Evolutionary conservation across 64 coral and sea anemone genomes (phyloP), one percentile per base, ranked within the genome.

Genomic region (Montipora efflorescens): DNA sequence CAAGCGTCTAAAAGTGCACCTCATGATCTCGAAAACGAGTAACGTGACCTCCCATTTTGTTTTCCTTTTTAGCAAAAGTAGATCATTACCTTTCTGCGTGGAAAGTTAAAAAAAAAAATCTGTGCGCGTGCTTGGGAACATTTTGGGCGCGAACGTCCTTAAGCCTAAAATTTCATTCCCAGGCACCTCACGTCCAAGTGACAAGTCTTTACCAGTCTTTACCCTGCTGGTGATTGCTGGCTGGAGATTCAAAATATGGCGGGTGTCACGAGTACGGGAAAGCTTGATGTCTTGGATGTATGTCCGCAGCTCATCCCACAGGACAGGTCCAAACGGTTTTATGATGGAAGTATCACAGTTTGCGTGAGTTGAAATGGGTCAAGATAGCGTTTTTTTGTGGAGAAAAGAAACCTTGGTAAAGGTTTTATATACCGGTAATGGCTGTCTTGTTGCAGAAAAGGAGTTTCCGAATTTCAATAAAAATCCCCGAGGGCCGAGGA

Each of bases 301-400:
- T 94, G 88, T 92, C 97, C 97, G 11, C 83, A 79, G 21, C 82
- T 98, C 13, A 19, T 98, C 25, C 97, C 75, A 58, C 97, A 98
- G 87, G 91, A 94, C 89, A 89, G 68, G 72, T 89, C 48, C 5
- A 70, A 85, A 49, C 82, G 92, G 16, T 82, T 50, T 75, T 98
- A 95, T 28, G 87, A 79, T 28, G 97, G 97, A 16, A 96, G 85
- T 77, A 95, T 98, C 48, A 79, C 91, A 64, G 89, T 92, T 47
- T 87, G 85, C 23, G 97, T 98, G 84, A 88, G 97, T 97, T 50
- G 15, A 36, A 57, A 62, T 77, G 19, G 3, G 66, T 47, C 16
- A 83, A 62, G 21, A 0, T 7, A 8, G 53, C 7, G 53, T 57
- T 66, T 62, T 76, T 76, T 44, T 52, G 51, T 23, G 11, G 8